Percentiles rank a stretch among this genome's conserved stretches.
phyloP scores from a whole-genome alignment of 1,140 invertebrate species.

The Steinernema khuongi region DNA sequence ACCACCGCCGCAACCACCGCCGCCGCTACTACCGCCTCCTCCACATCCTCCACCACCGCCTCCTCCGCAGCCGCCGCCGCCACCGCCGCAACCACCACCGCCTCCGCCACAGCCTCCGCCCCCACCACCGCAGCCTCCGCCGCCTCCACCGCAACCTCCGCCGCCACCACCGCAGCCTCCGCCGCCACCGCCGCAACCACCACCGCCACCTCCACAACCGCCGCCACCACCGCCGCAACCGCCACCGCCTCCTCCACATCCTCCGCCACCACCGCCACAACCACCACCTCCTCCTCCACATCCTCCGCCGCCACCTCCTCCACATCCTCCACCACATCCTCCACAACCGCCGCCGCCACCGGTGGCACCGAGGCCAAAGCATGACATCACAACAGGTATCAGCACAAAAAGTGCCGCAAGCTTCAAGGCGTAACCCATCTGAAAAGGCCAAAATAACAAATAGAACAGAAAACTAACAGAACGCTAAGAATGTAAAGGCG shows the following conservation, averaged over 20 bases:
- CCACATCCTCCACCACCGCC: too few species aligned
- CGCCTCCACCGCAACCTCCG: background rate
- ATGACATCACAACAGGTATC: background rate
- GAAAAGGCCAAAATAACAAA: background rate
- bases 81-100: background rate
- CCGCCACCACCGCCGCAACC: background rate
- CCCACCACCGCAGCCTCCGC: background rate
- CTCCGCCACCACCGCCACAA: too few species aligned
- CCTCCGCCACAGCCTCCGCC: background rate
- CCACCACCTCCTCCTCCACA: too few species aligned
- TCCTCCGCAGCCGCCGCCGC: too few species aligned
- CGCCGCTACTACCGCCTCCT: too few species aligned
- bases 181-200: background rate
- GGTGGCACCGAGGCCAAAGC: background rate
- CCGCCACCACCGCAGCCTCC: background rate
- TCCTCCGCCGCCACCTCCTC: too few species aligned
- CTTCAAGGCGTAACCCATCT: constrained; percentile 6
- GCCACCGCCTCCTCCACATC: too few species aligned
- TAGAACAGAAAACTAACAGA: background rate
- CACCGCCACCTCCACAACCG: background rate
- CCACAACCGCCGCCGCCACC: background rate
- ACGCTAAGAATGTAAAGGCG: background rate
- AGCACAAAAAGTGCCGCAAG: background rate
- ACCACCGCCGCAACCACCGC: too few species aligned
- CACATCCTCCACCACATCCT: too few species aligned